Conservation (phyloP, 2,888 invertebrate genomes). For the Orthonychiurus folsomi region DNA sequence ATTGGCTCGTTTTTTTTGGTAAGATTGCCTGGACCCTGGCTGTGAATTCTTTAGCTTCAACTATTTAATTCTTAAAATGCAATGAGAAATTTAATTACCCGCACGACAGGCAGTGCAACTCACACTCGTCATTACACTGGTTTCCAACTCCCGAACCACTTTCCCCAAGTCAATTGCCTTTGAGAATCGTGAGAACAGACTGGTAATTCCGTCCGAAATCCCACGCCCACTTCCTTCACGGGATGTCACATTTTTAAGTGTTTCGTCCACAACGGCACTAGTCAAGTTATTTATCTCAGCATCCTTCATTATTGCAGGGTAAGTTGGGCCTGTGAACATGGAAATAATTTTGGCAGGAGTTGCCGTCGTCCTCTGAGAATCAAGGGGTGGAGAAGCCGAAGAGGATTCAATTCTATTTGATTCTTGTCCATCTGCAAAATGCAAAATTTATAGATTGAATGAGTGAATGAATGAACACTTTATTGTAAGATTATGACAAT, state of each 20-base stretch:
- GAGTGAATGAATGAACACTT: too few species aligned
- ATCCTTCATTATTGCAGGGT: background rate
- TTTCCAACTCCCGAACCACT: conserved; percentile 77
- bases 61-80: too few species aligned
- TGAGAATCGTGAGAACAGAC: conserved; percentile 34
- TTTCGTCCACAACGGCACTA: conserved; percentile 28
- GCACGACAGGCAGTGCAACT: conserved; percentile 72
- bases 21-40: too few species aligned
- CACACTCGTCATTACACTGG: conserved; percentile 58
- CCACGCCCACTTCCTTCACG: conserved; percentile 28
- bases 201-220: conserved; percentile 29
- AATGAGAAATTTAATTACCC: conserved; percentile 39
- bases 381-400: background rate
- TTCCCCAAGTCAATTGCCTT: conserved; percentile 67
- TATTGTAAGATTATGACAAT: background rate
- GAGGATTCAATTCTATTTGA: background rate
- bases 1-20: too few species aligned
- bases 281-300: conserved; percentile 30
- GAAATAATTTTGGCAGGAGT: background rate
- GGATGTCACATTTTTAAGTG: conserved; percentile 21
- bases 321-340: background rate
- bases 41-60: too few species aligned
- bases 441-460: too few species aligned
- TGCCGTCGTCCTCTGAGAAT: background rate
- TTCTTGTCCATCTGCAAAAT: background rate